A percentile compares a stretch with the other conserved stretches of the same genome.
phyloP scores from a whole-genome alignment of 2,797 vertebrate species.

The Euphonia xanthogaster region DNA sequence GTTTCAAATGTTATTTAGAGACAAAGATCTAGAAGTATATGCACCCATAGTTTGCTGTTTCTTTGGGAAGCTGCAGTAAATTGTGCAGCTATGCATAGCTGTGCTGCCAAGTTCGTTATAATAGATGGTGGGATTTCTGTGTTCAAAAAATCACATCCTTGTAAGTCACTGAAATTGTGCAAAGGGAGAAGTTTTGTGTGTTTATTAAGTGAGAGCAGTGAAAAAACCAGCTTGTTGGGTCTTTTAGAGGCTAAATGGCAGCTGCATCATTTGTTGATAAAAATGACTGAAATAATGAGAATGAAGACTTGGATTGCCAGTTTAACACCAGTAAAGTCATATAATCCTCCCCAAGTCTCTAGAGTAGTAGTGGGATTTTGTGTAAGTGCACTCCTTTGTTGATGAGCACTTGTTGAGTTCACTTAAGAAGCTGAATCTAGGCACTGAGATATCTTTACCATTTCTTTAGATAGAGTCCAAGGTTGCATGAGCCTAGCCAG shows the following conservation, averaged over 20 bases:
- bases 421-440: not conserved
- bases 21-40: not conserved
- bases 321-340: not conserved
- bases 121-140: not conserved
- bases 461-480: not conserved
- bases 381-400: not conserved
- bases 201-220: not conserved
- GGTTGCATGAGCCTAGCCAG: not conserved
- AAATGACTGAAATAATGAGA: not conserved
- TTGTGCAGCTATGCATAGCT: not conserved
- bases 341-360: not conserved
- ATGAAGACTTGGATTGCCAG: not conserved
- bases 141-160: not conserved
- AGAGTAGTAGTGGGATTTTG: not conserved
- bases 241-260: not conserved
- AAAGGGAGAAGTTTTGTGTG: not conserved
- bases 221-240: not conserved
- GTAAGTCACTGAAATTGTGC: not conserved
- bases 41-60: not conserved
- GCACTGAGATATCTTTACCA: not conserved
- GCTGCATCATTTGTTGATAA: not conserved
- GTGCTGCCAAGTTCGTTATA: not conserved
- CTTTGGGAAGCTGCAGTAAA: not conserved
- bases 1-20: not conserved
- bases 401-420: not conserved